Base-by-base conservation (phyloP, 2,888 invertebrate species). In the Athalia circularis region DNA sequence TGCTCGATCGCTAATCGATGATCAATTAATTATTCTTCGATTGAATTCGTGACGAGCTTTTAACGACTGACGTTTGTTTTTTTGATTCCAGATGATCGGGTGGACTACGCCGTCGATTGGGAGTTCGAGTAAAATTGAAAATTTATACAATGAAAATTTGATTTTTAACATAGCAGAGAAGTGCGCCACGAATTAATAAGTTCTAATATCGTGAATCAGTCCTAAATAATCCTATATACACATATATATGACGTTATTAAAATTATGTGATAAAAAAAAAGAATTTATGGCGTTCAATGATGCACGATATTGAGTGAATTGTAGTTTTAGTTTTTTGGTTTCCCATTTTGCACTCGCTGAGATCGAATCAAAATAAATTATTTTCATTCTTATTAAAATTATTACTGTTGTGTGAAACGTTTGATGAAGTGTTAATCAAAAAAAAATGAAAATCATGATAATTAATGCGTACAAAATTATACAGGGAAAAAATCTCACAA, bases 31-130 rank as follows among this genome's bases (percentile, higher is more conserved):
- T 47, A 57, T 11, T 57, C 13, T 9, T 2, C n/a, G 6, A n/a
- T 45, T 70, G 13, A n/a, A 9, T 45, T 0, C 7, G 4, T n/a
- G 9, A 43, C 45, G 6, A 54, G 9, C n/a, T 65, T 65, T 43
- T 43, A 54, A n/a, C 54, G 5, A 4, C 7, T 4, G n/a, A 54
- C 11, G 7, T n/a, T 7, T 65, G 0, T 68, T 54, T 68, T 5
- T 59, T 47, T 15, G 45, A 68, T 72, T 72, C 47, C 72, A 72
- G 72, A 72, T 72, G 47, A 59, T 59, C n/a, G 57, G 72, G 43
- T 47, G 57, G 57, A 9, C 45, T 7, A 15, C 47, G 13, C 59
- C 45, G 8, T 54, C 7, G 54, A 29, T 29, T 2, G 29, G 29
- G 29, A 29, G 1, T 29, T 2, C 29, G 29, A 29, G 29, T 29